phyloP scores from a whole-genome alignment of 2,888 invertebrate species.

The Sympetrum striolatum region DNA sequence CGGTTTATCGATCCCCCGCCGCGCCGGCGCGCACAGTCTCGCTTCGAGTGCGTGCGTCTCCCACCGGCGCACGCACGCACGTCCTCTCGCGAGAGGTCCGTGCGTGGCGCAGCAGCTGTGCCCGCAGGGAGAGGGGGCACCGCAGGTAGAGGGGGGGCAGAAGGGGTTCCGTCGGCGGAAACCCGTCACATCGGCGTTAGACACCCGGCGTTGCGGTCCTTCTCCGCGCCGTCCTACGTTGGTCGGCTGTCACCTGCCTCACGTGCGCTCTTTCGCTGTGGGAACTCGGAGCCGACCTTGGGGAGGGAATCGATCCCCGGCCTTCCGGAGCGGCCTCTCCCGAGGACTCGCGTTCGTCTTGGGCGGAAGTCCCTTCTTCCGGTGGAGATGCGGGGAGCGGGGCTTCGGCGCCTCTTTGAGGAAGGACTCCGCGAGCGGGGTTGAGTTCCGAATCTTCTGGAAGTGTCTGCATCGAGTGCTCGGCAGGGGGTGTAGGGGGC shows the following conservation, averaged over 20 bases:
- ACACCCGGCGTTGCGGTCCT: slow-evolving; percentile 4
- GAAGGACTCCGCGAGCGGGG: no score
- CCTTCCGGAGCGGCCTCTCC: no score
- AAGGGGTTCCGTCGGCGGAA: not conserved
- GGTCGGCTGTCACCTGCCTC: not conserved
- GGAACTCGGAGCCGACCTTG: not conserved
- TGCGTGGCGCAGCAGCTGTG: slow-evolving; percentile 32
- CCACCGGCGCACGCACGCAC: not conserved
- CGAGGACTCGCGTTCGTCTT: no score
- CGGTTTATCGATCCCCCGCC: not conserved
- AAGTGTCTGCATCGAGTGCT: no score
- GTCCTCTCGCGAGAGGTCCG: not conserved
- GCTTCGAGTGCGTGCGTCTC: slow-evolving; percentile 3
- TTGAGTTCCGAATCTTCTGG: no score
- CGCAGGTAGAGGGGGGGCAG: not conserved
- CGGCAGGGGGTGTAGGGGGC: no score
- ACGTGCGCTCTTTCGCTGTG: not conserved
- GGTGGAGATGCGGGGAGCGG: no score
- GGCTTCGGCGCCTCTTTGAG: no score
- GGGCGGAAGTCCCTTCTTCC: no score
- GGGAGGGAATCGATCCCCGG: not conserved
- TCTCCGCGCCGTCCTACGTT: not conserved
- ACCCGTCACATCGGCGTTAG: slow-evolving; percentile 11
- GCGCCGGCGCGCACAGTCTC: not conserved
- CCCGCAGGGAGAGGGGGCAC: not conserved